Percentiles rank a stretch among this genome's conserved stretches.
These are phyloP conservation scores for Steatocranus sp. DNA, from an alignment of 2,797 vertebrate species.

Conservation along the genomic window DNA sequence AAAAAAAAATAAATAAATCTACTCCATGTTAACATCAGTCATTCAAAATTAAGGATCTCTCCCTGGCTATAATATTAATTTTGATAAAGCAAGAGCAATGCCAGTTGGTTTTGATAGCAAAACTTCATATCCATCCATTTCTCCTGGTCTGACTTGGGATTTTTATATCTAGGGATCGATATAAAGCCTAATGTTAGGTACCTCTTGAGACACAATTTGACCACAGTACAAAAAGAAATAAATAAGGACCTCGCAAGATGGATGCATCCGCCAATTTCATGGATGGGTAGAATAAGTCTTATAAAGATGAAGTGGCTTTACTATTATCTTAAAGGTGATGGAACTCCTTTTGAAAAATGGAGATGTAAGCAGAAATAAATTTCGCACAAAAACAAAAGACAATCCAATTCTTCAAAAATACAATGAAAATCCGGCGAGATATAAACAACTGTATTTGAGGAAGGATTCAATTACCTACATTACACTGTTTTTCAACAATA, in stretches of 20 bases:
- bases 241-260: neutral
- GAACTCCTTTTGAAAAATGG: fast-evolving
- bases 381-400: neutral
- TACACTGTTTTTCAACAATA: neutral
- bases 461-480: neutral
- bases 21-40: neutral
- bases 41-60: fast-evolving
- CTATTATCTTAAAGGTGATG: neutral
- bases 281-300: neutral
- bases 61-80: neutral
- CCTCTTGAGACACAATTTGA: neutral
- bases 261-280: fast-evolving
- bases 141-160: neutral
- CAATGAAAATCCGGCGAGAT: neutral
- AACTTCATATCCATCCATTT: neutral
- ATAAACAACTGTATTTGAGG: neutral
- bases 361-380: neutral
- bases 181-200: neutral
- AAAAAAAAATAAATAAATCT: neutral
- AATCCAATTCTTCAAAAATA: neutral
- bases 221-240: neutral
- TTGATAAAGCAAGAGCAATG: neutral
- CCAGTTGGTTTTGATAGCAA: neutral
- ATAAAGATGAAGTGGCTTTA: neutral
- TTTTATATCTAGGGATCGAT: neutral